Base-by-base conservation (phyloP, 2,113 vertebrate genomes). In the Prunella himalayana region DNA sequence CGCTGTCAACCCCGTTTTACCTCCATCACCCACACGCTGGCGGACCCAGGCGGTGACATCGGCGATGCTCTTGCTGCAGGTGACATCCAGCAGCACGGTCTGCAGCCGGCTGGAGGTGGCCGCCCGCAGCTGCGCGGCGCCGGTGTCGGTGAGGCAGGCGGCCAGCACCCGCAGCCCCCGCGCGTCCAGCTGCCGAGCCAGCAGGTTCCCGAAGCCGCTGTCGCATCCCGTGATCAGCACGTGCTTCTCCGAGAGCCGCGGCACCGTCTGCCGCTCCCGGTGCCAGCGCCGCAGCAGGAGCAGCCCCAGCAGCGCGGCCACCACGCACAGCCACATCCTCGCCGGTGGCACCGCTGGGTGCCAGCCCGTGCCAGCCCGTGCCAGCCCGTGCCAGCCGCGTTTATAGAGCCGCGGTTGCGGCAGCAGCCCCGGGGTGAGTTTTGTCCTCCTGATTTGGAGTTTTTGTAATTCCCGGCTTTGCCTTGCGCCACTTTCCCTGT, bases 191-290 rank as follows among this genome's bases (percentile, higher is more conserved):
- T 61, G 98, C 66, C 81, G 97, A 13, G 99, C 99, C 97, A 99
- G 90, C 70, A 97, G 95, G 42, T 98, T 97, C 33, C 99, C 99
- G 23, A 99, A 99, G 72, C 99, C 99, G 6, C 98, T 99, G 94
- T 99, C 99, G 6, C 99, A 99, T 73, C 99, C 99, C 0, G 98
- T 99, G 97, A 99, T 98, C 81, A 99, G 84, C 90, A 99, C 98
- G 5, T 97, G 97, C 91, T 98, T 98, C 64, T 98, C 97, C 2
- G 84, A 83, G 23, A 98, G 97, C 85, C 97, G n/a, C 9, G 86
- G 82, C 54, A 93, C 95, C 56, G 14, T 49, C 70, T 92, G 91
- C 22, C 65, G 79, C 89, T 96, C 94, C 47, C 78, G 85, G 82
- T 87, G 45, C 95, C 95, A 92, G 23, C 85, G 82, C 41, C 72